phyloP scores from a whole-genome alignment of 2,797 vertebrate species.

The Pteronotus mesoamericanus region DNA sequence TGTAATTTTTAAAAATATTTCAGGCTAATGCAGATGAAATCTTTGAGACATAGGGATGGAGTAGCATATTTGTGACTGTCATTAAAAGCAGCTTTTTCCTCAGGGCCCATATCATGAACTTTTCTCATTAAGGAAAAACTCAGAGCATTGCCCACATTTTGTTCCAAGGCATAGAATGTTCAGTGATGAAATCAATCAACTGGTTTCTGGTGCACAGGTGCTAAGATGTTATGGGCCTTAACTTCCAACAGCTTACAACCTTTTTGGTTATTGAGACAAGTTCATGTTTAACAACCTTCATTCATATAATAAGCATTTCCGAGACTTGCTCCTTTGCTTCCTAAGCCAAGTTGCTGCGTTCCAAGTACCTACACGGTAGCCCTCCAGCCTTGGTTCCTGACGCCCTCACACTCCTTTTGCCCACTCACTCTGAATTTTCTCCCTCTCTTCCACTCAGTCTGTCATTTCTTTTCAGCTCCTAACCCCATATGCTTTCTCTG shows the following conservation, averaged over 20 bases:
- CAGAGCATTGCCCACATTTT: background rate
- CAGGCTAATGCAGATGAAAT: background rate
- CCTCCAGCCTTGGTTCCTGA: background rate
- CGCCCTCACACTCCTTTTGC: background rate
- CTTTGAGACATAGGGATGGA: background rate
- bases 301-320: background rate
- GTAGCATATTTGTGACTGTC: background rate
- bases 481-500: background rate
- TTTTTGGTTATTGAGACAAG: background rate
- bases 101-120: background rate
- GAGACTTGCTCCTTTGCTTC: background rate
- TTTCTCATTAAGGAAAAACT: background rate
- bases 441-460: background rate
- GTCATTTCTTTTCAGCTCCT: background rate
- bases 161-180: background rate
- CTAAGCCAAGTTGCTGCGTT: background rate
- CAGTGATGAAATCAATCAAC: background rate
- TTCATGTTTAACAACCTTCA: background rate
- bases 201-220: background rate
- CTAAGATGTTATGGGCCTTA: background rate
- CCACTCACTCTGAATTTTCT: background rate
- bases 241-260: background rate
- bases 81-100: background rate
- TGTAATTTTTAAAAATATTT: background rate
- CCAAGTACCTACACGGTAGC: background rate